phyloP scores from a whole-genome alignment of 2,113 vertebrate genomes.

The Sinosuthora webbiana region DNA sequence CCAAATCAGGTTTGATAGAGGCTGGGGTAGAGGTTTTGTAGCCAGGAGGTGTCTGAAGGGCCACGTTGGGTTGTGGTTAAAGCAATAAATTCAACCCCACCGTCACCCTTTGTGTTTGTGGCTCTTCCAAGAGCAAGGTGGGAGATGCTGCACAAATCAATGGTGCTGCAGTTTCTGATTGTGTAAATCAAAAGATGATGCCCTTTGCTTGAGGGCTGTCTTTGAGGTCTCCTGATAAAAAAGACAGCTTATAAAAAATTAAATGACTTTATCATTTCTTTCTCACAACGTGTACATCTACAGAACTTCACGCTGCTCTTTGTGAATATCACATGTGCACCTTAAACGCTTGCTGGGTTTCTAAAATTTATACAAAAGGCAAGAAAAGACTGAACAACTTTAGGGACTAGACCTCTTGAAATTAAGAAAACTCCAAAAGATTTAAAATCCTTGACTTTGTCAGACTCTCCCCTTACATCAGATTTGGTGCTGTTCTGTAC shows the following conservation, averaged over 20 bases:
- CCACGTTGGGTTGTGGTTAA: accelerated
- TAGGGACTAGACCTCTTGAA: background rate
- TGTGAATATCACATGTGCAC: background rate
- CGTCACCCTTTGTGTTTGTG: background rate
- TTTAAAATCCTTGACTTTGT: background rate
- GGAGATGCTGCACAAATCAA: background rate
- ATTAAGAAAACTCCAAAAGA: background rate
- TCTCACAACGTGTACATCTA: background rate
- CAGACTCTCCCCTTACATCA: background rate
- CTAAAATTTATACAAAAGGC: background rate
- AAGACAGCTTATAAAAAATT: background rate
- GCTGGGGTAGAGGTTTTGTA: background rate
- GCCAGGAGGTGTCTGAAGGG: background rate
- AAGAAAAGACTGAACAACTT: background rate
- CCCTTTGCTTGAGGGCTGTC: background rate
- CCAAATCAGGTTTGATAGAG: background rate
- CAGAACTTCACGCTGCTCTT: background rate
- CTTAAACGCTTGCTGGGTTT: background rate
- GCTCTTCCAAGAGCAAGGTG: background rate
- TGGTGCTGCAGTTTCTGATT: background rate
- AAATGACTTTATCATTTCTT: background rate
- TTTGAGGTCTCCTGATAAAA: background rate
- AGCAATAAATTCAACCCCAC: background rate
- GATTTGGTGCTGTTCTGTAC: background rate
- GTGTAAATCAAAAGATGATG: background rate